These are phyloP conservation scores for Mareca strepera DNA, from an alignment of 2,797 vertebrate genomes.

Conservation along the genomic window DNA sequence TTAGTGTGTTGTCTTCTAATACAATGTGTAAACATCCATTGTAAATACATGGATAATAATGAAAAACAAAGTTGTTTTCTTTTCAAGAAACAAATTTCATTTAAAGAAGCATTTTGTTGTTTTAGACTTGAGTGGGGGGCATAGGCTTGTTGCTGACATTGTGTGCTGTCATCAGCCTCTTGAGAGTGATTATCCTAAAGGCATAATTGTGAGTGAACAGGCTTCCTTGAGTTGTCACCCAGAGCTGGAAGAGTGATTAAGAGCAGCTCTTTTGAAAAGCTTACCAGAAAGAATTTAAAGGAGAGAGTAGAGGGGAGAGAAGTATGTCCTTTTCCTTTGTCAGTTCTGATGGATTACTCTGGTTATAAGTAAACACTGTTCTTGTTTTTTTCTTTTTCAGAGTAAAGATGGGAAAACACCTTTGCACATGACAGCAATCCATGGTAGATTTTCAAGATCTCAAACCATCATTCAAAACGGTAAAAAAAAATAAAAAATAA, in stretches of 20 bases:
- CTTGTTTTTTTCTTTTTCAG: conserved; percentile 76
- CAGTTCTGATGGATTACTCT: not conserved
- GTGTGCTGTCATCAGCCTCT: not conserved
- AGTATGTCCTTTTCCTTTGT: not conserved
- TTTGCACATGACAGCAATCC: conserved; percentile 97
- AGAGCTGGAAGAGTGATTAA: not conserved
- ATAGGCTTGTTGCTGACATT: not conserved
- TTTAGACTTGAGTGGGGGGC: not conserved
- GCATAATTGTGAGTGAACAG: not conserved
- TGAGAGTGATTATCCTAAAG: not conserved
- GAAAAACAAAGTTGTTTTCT: not conserved
- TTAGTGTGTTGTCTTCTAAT: not conserved
- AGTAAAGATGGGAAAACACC: conserved; percentile 99
- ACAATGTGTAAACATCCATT: not conserved
- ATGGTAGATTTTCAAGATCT: conserved; percentile 98
- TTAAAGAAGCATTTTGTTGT: not conserved
- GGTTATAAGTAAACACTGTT: not conserved
- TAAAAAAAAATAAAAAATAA: conserved; percentile 76
- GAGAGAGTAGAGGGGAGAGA: not conserved
- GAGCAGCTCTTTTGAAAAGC: not conserved
- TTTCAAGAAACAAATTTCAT: not conserved
- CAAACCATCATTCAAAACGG: conserved; percentile 98
- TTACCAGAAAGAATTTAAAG: not conserved
- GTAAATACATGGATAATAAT: not conserved
- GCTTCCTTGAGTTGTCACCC: not conserved